phyloP scores from a whole-genome alignment of 2,113 vertebrate species.

The Cyanoramphus novaezelandiae region DNA sequence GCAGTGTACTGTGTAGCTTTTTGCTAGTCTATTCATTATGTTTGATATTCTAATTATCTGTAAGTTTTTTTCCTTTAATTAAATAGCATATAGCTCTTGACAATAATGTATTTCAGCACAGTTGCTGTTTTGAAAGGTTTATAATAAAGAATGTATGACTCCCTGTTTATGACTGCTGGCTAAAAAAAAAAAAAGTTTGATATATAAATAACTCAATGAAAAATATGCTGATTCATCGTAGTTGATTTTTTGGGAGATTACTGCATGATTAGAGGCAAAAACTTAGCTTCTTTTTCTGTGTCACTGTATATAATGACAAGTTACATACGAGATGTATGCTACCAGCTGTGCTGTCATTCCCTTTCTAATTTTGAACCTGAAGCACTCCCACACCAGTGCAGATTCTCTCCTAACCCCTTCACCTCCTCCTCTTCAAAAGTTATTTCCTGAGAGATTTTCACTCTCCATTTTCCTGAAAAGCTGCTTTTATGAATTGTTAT shows the following conservation, averaged over 20 bases:
- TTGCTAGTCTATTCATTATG: not conserved
- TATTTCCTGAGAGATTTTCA: constrained; percentile 17
- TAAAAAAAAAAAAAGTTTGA: not conserved
- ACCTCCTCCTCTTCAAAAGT: not conserved
- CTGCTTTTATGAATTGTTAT: not conserved
- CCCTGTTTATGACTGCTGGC: not conserved
- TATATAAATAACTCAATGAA: constrained; percentile 11
- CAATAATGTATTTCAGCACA: not conserved
- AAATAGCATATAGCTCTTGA: not conserved
- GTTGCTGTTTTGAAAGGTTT: not conserved
- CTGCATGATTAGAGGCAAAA: constrained; percentile 41
- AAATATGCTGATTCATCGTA: not conserved
- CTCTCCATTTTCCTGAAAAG: not conserved
- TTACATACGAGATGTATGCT: constrained; percentile 42
- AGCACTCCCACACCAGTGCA: constrained; percentile 11
- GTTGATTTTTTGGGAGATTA: constrained; percentile 5
- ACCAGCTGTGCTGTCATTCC: constrained; percentile 56
- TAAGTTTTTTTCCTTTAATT: not conserved
- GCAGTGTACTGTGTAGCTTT: not conserved
- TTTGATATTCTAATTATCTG: not conserved
- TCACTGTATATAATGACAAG: constrained; percentile 36
- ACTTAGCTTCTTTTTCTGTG: constrained; percentile 45
- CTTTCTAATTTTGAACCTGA: constrained; percentile 59
- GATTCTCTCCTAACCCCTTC: constrained; percentile 34
- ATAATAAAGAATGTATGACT: not conserved